phyloP scores from a whole-genome alignment of 2,797 vertebrate species.

The Mormyrus proboscirostris region DNA sequence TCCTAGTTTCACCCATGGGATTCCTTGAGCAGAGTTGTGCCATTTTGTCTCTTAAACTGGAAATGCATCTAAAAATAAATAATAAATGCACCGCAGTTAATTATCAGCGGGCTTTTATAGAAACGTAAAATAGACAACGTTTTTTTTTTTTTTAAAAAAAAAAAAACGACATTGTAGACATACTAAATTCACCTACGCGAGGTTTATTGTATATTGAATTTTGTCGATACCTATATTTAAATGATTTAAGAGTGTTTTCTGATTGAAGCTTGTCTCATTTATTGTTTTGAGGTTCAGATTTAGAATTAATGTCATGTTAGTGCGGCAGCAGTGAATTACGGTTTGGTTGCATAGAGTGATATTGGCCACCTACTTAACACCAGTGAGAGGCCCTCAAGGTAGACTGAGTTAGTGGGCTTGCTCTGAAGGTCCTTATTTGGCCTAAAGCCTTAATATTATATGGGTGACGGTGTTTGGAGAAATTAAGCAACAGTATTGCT shows the following conservation, averaged over 20 bases:
- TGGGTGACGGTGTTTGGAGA: background rate
- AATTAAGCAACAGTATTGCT: background rate
- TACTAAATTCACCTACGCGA: background rate
- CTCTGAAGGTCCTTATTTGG: background rate
- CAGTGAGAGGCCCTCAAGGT: background rate
- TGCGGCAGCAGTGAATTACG: background rate
- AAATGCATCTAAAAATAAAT: background rate
- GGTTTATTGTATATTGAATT: background rate
- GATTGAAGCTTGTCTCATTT: background rate
- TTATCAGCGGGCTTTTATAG: background rate
- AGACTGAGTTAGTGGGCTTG: background rate
- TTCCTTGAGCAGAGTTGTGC: background rate
- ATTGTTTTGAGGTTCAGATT: background rate
- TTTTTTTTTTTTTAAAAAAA: background rate
- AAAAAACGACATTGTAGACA: background rate
- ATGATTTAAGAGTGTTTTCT: background rate
- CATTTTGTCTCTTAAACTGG: background rate
- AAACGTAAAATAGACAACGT: background rate
- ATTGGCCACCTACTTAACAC: background rate
- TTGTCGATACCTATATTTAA: background rate
- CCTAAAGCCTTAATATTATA: background rate
- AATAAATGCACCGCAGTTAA: background rate
- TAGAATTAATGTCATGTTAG: background rate
- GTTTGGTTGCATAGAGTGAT: background rate
- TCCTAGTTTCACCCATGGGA: constrained; percentile 17